Conservation (phyloP, 2,113 vertebrate genomes). For the Rostratula benghalensis region DNA sequence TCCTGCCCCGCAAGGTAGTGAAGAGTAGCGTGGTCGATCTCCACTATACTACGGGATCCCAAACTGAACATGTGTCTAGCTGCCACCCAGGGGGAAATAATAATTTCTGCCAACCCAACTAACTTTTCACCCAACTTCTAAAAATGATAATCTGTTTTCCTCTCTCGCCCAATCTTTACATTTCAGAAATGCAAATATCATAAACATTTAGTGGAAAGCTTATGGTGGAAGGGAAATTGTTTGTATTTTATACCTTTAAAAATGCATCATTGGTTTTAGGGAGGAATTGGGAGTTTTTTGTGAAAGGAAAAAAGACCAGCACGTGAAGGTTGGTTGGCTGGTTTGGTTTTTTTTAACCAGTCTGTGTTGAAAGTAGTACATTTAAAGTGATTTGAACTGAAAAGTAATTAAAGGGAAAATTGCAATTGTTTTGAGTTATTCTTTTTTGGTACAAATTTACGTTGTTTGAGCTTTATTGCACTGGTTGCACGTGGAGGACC, state of each 20-base stretch:
- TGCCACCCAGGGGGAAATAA: not conserved
- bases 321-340: not conserved
- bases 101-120: not conserved
- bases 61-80: fast-evolving
- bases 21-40: not conserved
- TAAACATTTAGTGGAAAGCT: not conserved
- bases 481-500: fast-evolving
- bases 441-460: not conserved
- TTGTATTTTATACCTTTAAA: not conserved
- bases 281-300: not conserved
- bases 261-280: not conserved
- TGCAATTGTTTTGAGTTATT: not conserved
- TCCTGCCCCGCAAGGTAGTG: not conserved
- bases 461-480: not conserved
- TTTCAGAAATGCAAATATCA: not conserved
- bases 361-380: not conserved
- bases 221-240: not conserved
- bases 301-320: not conserved
- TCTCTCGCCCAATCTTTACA: not conserved
- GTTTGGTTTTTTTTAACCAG: not conserved
- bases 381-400: not conserved
- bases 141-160: not conserved
- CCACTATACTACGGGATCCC: not conserved
- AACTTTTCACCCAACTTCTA: not conserved
- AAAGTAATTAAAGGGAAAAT: not conserved